Conservation (phyloP, 2,888 invertebrate species). For the Ptychoptera albimana region DNA sequence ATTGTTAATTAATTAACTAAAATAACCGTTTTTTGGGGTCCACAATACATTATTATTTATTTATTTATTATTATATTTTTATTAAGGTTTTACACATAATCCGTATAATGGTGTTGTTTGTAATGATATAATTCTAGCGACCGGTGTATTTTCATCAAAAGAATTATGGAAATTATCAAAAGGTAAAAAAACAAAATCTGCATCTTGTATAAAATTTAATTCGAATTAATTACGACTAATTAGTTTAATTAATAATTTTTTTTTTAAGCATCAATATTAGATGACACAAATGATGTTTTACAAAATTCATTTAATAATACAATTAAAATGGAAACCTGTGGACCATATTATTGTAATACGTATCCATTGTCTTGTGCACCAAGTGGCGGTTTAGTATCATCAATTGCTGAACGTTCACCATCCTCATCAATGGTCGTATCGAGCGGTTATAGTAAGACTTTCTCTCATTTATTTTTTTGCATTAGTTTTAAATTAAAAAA, state of each 20-base stretch:
- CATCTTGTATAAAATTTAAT: not conserved
- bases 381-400: conserved; percentile 17
- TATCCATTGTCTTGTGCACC: conserved; percentile 52
- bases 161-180: conserved; percentile 98
- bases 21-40: too few relatives aligned
- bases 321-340: conserved; percentile 60
- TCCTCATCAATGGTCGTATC: conserved; percentile 49
- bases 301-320: conserved; percentile 21
- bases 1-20: too few relatives aligned
- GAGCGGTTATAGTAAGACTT: conserved; percentile 67
- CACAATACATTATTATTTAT: not conserved
- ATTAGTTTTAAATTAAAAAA: not conserved
- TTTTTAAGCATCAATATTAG: conserved; percentile 79
- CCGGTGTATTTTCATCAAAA: conserved; percentile 98
- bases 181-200: conserved; percentile 41
- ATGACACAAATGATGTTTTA: conserved; percentile 63
- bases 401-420: conserved; percentile 16
- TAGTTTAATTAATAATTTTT: not conserved
- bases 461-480: conserved; percentile 13
- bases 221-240: not conserved
- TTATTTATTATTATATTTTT: conserved; percentile 10
- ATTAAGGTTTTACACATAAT: conserved; percentile 76
- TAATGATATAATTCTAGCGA: conserved; percentile 98
- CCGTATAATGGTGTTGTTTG: conserved; percentile 97
- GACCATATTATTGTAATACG: conserved; percentile 63